Percentiles rank a stretch among this genome's conserved stretches.
These are phyloP conservation scores for Corbicula japonica DNA, from an alignment of 2,888 invertebrate species.

Conservation along the genomic window DNA sequence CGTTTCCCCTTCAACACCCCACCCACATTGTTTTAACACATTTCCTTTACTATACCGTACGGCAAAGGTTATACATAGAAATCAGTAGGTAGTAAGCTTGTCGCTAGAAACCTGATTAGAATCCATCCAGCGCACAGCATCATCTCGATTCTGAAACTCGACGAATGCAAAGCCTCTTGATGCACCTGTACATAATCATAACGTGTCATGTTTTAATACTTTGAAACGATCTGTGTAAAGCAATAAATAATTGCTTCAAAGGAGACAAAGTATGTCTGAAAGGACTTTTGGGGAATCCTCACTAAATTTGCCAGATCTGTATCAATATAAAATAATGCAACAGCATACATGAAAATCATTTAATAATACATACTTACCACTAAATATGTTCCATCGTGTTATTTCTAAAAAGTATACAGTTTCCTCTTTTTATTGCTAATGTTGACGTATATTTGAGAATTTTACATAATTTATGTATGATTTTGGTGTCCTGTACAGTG, in stretches of 20 bases:
- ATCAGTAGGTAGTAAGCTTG: constrained; percentile 56
- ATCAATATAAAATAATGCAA: no score
- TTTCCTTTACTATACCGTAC: constrained; percentile 54
- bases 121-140: constrained; percentile 97
- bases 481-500: no score
- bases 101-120: constrained; percentile 91
- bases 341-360: no score
- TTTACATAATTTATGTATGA: no score
- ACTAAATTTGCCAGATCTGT: constrained; percentile 34
- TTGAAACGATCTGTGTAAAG: background rate
- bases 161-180: constrained; percentile 96
- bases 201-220: constrained; percentile 56
- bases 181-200: constrained; percentile 89
- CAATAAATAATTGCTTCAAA: constrained; percentile 5
- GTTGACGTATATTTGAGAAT: no score
- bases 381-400: no score
- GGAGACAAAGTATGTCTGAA: no score
- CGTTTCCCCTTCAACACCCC: constrained; percentile 3
- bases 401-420: no score
- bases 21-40: no score
- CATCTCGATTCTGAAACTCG: constrained; percentile 95
- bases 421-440: no score
- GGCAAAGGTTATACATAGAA: constrained; percentile 48
- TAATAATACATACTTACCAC: no score
- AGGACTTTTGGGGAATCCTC: no score